Percentiles rank a stretch among this genome's conserved stretches.
These are phyloP conservation scores for Pseudopipra pipra DNA, from an alignment of 2,113 vertebrate species.

Conservation along the genomic window DNA sequence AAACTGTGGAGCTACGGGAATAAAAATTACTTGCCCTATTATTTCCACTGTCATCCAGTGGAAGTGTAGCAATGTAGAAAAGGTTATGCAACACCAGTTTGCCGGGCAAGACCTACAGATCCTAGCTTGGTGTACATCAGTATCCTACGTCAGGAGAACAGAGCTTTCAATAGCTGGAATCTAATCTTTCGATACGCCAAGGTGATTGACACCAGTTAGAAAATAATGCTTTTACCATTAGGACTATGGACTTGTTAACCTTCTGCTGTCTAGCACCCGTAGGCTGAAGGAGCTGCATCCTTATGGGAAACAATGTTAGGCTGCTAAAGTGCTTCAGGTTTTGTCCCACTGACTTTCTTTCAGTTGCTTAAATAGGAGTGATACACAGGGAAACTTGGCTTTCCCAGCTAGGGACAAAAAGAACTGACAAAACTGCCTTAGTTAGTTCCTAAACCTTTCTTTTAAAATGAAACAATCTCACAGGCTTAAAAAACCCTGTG, in stretches of 20 bases:
- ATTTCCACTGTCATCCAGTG: not conserved
- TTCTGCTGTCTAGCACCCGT: not conserved
- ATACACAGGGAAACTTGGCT: not conserved
- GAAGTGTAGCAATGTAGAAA: not conserved
- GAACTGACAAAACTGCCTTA: not conserved
- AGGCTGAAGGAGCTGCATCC: not conserved
- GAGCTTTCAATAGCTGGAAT: not conserved
- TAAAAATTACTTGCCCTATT: not conserved
- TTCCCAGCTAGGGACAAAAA: not conserved
- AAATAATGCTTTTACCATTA: not conserved
- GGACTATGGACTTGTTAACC: not conserved
- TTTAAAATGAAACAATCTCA: not conserved
- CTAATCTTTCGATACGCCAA: not conserved
- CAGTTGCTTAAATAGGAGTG: not conserved
- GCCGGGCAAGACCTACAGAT: not conserved
- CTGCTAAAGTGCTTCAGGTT: not conserved
- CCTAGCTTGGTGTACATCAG: not conserved
- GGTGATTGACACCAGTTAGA: not conserved
- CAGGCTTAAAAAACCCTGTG: not conserved
- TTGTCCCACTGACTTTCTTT: not conserved
- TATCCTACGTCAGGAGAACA: not conserved
- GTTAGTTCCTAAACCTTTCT: not conserved
- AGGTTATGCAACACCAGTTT: not conserved
- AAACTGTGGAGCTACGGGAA: not conserved
- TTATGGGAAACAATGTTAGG: not conserved